Evolutionary conservation across 2,113 vertebrate species (phyloP).

Genomic region (Phrynosoma blainvillii): DNA sequence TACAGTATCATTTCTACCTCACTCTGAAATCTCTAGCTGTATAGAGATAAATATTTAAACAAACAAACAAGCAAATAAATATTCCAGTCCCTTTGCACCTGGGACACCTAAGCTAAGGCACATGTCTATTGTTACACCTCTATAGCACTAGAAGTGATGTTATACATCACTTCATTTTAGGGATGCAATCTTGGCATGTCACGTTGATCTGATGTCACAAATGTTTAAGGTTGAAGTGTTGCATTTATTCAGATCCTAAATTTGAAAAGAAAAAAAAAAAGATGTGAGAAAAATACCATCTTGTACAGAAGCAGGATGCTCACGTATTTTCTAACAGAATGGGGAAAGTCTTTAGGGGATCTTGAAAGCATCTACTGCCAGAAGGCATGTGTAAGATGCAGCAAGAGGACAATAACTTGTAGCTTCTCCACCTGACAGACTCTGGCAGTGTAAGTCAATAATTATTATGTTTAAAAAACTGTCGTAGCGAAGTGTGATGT

Average conservation of each 20-base stretch:
- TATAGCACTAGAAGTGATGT: not conserved
- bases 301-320: constrained; percentile 45
- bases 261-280: not conserved
- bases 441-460: constrained; percentile 50
- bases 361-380: constrained; percentile 56
- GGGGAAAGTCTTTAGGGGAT: constrained; percentile 54
- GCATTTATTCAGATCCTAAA: not conserved
- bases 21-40: no score
- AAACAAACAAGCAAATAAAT: no score
- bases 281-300: constrained; percentile 23
- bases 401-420: constrained; percentile 38
- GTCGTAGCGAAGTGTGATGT: constrained; percentile 17
- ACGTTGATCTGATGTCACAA: not conserved
- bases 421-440: constrained; percentile 38
- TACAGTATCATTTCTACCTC: no score
- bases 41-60: no score
- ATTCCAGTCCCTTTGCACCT: not conserved
- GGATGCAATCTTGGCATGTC: not conserved
- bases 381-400: constrained; percentile 48
- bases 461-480: constrained; percentile 30
- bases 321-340: constrained; percentile 49
- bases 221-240: not conserved
- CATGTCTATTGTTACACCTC: not conserved
- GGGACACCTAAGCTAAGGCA: not conserved
- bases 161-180: not conserved